Evolutionary conservation across 2,888 invertebrate species (phyloP).

Genomic region (Lepidochrysops patricia): DNA sequence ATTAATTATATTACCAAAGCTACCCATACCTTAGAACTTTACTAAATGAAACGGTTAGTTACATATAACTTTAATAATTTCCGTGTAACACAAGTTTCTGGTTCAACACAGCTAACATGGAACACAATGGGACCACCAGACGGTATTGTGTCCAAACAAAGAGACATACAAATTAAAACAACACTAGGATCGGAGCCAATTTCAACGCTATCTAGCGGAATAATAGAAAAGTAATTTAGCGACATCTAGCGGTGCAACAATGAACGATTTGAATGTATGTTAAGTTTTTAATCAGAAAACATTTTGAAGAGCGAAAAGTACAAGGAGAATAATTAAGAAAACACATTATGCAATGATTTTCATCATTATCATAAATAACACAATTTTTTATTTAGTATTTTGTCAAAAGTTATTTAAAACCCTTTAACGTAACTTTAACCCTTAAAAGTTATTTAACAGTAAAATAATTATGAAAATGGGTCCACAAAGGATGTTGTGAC

Average conservation of each 20-base stretch:
- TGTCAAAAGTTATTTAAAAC: not conserved
- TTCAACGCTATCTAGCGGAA: not conserved
- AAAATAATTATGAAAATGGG: not conserved
- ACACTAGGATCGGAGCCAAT: conserved; percentile 15
- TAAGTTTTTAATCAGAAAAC: not conserved
- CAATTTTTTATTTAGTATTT: not conserved
- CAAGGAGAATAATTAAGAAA: too few relatives aligned
- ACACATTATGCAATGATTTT: too few relatives aligned
- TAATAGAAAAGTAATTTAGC: not conserved
- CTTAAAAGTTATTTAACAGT: not conserved
- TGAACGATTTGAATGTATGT: not conserved
- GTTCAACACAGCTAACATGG: not conserved
- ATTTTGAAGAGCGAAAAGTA: too few relatives aligned
- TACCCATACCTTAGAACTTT: too few relatives aligned
- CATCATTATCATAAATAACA: not conserved
- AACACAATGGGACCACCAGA: conserved; percentile 28
- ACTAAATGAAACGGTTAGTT: conserved; percentile 39
- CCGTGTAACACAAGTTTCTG: too few relatives aligned
- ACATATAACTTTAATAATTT: conserved; percentile 13
- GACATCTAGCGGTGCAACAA: not conserved
- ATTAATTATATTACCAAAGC: too few relatives aligned
- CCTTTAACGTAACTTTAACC: not conserved
- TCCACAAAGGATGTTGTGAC: too few relatives aligned
- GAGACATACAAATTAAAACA: conserved; percentile 36
- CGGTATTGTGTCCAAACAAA: conserved; percentile 48